Percentiles rank a stretch among this genome's conserved stretches.
Evolutionary conservation across 2,113 vertebrate species (phyloP).

Genomic region (Sinocyclocheilus maitianheensis): DNA sequence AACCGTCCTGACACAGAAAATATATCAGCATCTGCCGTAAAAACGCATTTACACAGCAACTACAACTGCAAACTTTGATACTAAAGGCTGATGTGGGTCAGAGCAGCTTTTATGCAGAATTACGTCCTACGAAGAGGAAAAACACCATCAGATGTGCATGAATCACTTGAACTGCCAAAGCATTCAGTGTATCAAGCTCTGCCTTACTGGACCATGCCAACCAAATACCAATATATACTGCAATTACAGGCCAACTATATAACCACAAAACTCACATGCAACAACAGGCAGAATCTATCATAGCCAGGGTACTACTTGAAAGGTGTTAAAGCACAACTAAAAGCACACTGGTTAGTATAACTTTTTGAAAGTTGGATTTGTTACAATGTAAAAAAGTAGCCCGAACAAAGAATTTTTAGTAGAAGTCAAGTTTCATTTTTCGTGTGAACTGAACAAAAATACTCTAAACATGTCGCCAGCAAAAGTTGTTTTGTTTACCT

Average conservation of each 20-base stretch:
- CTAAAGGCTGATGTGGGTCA: neutral
- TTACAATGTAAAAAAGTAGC: too few relatives aligned
- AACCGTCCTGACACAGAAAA: conserved; percentile 83
- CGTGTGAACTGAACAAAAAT: too few relatives aligned
- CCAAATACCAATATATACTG: neutral
- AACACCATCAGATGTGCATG: neutral
- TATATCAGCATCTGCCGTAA: neutral
- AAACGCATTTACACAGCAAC: neutral
- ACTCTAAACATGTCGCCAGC: too few relatives aligned
- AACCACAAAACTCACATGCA: neutral
- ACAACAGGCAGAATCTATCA: neutral
- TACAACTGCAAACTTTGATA: neutral
- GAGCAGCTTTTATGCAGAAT: neutral
- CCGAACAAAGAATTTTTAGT: too few relatives aligned
- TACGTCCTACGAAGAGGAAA: neutral
- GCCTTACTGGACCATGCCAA: neutral
- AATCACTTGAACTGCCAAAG: neutral
- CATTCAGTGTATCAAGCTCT: neutral
- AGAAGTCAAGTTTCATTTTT: too few relatives aligned
- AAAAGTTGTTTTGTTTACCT: too few relatives aligned
- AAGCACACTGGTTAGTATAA: too few relatives aligned
- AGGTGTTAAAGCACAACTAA: neutral
- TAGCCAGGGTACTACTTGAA: neutral
- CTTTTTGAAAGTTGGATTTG: too few relatives aligned
- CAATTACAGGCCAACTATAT: neutral